Evolutionary conservation across 2,888 invertebrate species (phyloP).

Genomic region (Coenonympha arcania): DNA sequence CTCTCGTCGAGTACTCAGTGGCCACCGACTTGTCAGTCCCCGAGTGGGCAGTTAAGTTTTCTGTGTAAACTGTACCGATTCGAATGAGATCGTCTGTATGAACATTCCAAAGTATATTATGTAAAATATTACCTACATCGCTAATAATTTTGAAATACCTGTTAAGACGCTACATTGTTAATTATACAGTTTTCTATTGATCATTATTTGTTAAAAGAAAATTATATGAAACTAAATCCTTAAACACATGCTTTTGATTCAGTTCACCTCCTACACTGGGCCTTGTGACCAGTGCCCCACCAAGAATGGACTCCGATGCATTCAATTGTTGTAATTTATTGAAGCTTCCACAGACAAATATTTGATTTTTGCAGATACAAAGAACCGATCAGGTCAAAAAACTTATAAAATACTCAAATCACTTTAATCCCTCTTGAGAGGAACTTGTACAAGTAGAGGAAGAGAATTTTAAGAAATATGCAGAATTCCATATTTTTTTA

Average conservation of each 20-base stretch:
- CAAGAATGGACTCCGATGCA: conserved; percentile 22
- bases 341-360: conserved; percentile 17
- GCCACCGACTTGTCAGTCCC: conserved; percentile 28
- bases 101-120: conserved; percentile 73
- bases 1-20: no score
- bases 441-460: no score
- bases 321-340: conserved; percentile 22
- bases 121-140: conserved; percentile 73
- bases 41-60: conserved; percentile 15
- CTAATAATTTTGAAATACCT: conserved; percentile 73
- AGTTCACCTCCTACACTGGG: conserved; percentile 19
- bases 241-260: conserved; percentile 52
- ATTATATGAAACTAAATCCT: conserved; percentile 75
- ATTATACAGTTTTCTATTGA: conserved; percentile 76
- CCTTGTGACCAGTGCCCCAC: conserved; percentile 19
- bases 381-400: not conserved
- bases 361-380: conserved; percentile 6
- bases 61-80: conserved; percentile 44
- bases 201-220: conserved; percentile 73
- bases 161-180: conserved; percentile 74
- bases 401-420: no score
- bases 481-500: no score
- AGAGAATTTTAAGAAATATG: no score
- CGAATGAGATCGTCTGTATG: conserved; percentile 69
- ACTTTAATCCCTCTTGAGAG: no score